Base-by-base conservation (phyloP, 2,113 vertebrate genomes). In the Ceyx melanurus region DNA sequence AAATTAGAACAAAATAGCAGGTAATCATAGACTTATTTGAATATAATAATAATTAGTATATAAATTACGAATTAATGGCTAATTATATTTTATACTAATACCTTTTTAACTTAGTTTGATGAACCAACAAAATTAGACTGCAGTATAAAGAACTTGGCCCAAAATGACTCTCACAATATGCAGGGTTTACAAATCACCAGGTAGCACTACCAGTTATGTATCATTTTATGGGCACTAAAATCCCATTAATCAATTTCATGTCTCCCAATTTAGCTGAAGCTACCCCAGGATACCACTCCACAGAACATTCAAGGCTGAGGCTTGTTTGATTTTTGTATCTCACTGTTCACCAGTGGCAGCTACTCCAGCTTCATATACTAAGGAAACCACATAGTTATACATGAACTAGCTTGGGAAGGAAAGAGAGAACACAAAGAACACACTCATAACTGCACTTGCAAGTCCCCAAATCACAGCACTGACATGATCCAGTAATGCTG, bases 351-450 rank as follows among this genome's bases (percentile, higher is more conserved):
- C 23, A 26, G 29, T 9, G 23, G 62, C 67, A 85, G 66, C 43
- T 65, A 46, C 54, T n/a, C 20, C 37, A 80, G 86, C 43, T 95
- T 68, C 35, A 76, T 31, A 66, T 2, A 56, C 37, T 60, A 75
- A 86, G 83, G 28, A 89, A 93, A 92, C 22, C 87, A 92, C 68
- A 78, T 56, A 90, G 70, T 50, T 82, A 60, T 5, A 74, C 51
- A 46, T 9, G 8, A 76, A 84, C 40, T 23, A 45, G 18, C 45
- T 80, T 12, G 82, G 51, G 40, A 20, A 16, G 89, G 61, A 45
- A 16, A 91, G 89, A 90, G 65, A 92, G 53, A 16, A 91, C 87
- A 90, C 61, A 92, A 93, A 88, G 81, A 79, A n/a, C 23, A 10
- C 77, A 84, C 84, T 89, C 50, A 79, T 22, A 70, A 62, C 45